Percentiles rank a stretch among this genome's conserved stretches.
These are phyloP conservation scores for Malurus leucopterus DNA, from an alignment of 2,797 vertebrate genomes.

Conservation along the genomic window DNA sequence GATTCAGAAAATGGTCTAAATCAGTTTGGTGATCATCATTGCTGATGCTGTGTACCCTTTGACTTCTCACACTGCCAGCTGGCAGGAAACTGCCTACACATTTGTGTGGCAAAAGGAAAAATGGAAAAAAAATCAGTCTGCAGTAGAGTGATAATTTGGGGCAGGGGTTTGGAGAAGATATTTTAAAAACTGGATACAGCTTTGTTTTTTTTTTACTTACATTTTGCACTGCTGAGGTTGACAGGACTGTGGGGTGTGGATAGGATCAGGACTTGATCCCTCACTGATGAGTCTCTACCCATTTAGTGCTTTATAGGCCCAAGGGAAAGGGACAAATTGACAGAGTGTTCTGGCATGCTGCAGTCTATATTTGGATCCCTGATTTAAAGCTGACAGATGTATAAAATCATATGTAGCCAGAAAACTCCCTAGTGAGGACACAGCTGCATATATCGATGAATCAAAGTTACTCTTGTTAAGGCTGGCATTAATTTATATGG, in stretches of 20 bases:
- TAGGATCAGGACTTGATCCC: neutral
- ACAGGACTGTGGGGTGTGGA: neutral
- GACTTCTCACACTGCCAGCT: neutral
- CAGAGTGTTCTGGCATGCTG: neutral
- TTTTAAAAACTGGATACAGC: neutral
- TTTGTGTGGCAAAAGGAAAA: neutral
- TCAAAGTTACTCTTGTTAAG: conserved; percentile 27
- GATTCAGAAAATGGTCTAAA: neutral
- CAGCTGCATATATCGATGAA: conserved; percentile 32
- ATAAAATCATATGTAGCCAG: conserved; percentile 14
- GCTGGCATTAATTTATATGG: conserved; percentile 27
- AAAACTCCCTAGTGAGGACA: conserved; percentile 28
- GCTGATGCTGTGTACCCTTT: neutral
- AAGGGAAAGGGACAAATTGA: conserved; percentile 6
- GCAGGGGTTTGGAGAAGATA: neutral
- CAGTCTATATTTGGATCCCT: conserved; percentile 29
- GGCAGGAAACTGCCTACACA: neutral
- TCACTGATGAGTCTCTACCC: conserved; percentile 10
- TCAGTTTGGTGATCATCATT: fast-evolving
- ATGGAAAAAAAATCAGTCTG: neutral
- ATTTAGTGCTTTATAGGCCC: conserved; percentile 14
- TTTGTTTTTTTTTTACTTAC: neutral
- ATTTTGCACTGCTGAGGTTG: neutral
- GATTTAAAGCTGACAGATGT: conserved; percentile 58
- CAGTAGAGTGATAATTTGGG: neutral